phyloP scores from a whole-genome alignment of 2,113 vertebrate genomes.

The Ceyx margarethae region DNA sequence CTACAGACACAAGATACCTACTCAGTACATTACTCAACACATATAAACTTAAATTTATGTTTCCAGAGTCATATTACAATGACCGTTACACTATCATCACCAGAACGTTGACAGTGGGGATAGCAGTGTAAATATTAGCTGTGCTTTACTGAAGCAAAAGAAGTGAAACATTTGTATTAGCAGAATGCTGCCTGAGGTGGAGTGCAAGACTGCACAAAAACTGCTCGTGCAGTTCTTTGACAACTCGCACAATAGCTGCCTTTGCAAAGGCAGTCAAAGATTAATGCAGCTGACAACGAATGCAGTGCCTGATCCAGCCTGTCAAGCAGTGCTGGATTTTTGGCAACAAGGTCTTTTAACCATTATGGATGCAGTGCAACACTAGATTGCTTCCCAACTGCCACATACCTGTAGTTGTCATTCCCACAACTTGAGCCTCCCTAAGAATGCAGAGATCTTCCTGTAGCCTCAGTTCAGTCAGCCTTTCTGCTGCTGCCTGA shows the following conservation, averaged over 20 bases:
- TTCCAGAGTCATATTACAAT: background rate
- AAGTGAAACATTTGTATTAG: background rate
- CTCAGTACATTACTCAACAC: background rate
- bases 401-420: conserved; percentile 89
- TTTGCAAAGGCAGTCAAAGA: background rate
- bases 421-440: conserved; percentile 85
- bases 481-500: conserved; percentile 79
- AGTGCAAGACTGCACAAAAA: background rate
- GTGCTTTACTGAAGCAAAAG: background rate
- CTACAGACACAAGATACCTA: background rate
- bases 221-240: background rate
- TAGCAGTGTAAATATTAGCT: background rate
- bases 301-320: background rate
- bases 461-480: conserved; percentile 81
- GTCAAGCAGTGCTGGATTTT: background rate
- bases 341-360: background rate
- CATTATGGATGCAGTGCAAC: background rate
- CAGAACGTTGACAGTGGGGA: background rate
- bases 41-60: background rate
- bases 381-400: background rate
- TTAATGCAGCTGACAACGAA: background rate
- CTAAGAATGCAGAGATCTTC: conserved; percentile 81
- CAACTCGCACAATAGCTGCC: background rate
- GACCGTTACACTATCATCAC: background rate
- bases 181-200: background rate